Evolutionary conservation across 2,888 invertebrate genomes (phyloP), one percentile per base, ranked within the genome.

Genomic region (Carabus problematicus): DNA sequence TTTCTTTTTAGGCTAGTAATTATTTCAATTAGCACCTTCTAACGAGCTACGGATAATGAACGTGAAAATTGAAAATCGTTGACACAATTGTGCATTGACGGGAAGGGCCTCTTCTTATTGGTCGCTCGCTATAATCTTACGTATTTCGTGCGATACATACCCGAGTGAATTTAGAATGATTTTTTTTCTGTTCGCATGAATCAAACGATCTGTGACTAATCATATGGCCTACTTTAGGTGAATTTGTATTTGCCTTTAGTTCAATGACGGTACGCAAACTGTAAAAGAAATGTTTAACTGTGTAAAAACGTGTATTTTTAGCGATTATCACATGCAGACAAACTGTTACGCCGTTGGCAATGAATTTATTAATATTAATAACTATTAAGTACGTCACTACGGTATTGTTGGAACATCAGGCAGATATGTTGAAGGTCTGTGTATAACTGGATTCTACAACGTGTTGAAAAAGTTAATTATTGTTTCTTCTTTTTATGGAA

Each of bases 141-240:
- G 6, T 29, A 29, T 29, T 29, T 29, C n/a, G n/a, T n/a, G n/a
- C n/a, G n/a, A n/a, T n/a, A n/a, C n/a, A n/a, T n/a, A n/a, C n/a
- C n/a, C n/a, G n/a, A n/a, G n/a, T n/a, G n/a, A n/a, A n/a, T n/a
- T n/a, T n/a, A n/a, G n/a, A n/a, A n/a, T n/a, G n/a, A n/a, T n/a
- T n/a, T n/a, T n/a, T n/a, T n/a, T n/a, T n/a, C n/a, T n/a, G 6
- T 29, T 64, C 49, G 43, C 54, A 42, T 55, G 64, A 42, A 54
- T 41, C 9, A 16, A 64, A 29, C 64, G 64, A 64, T 64, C 55
- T 64, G 64, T 52, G 54, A 64, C 54, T 64, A 64, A 64, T 42
- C 55, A 55, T 41, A 52, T 54, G 54, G 54, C 64, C 55, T 55
- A 55, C 55, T 54, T 55, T 41, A 54, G 6, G 54, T 64, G 49